Percentiles rank a stretch among this genome's conserved stretches.
Conservation (phyloP, 2,113 vertebrate species). For the Phalacrocorax carbo region DNA sequence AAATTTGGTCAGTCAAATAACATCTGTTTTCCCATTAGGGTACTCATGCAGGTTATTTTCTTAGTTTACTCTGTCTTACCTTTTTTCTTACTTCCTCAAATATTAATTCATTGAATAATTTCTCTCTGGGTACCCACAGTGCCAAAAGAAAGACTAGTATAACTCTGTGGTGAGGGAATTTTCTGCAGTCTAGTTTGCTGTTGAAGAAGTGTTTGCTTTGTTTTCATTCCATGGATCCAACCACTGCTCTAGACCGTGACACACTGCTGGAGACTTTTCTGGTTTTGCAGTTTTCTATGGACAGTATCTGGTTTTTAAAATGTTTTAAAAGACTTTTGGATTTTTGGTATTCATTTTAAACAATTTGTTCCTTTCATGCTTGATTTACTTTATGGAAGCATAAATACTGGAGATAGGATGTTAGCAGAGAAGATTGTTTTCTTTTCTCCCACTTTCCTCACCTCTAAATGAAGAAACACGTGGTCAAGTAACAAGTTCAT, state of each 20-base stretch:
- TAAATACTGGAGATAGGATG: neutral
- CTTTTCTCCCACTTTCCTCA: neutral
- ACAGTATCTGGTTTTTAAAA: neutral
- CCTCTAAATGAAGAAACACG: neutral
- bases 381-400: neutral
- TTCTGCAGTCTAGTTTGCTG: neutral
- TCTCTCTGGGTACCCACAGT: neutral
- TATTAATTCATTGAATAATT: neutral
- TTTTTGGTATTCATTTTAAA: neutral
- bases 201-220: neutral
- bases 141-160: neutral
- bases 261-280: neutral
- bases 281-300: neutral
- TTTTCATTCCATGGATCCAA: neutral
- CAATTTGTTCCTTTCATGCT: neutral
- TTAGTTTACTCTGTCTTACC: neutral
- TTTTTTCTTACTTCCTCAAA: constrained; percentile 13
- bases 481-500: neutral
- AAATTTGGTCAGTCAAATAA: neutral
- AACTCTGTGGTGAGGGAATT: neutral
- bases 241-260: neutral
- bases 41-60: neutral
- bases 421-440: neutral
- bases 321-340: neutral
- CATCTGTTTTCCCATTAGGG: neutral